These are phyloP conservation scores for Hemichromis elongatus DNA, from an alignment of 2,113 vertebrate genomes.

Conservation along the genomic window DNA sequence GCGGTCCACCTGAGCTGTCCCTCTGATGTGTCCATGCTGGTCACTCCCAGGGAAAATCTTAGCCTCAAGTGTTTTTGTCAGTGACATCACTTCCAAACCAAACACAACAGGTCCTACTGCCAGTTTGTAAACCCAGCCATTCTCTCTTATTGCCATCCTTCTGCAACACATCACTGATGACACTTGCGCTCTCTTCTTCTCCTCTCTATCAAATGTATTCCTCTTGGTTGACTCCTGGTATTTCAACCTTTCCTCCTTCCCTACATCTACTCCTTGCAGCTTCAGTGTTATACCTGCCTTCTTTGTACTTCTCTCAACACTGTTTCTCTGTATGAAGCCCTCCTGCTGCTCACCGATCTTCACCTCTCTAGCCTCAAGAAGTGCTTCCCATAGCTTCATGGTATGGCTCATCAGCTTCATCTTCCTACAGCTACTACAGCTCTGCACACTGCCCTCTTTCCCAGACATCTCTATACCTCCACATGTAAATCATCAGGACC, in stretches of 20 bases:
- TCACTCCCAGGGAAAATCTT: not conserved
- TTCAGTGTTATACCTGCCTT: not conserved
- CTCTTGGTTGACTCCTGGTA: not conserved
- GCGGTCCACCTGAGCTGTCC: not conserved
- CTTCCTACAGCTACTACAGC: not conserved
- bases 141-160: not conserved
- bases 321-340: not conserved
- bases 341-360: fast-evolving
- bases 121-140: not conserved
- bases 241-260: not conserved
- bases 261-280: not conserved
- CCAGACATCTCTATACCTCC: not conserved
- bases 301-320: not conserved
- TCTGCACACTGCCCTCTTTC: not conserved
- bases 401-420: not conserved
- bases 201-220: not conserved
- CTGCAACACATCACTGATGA: not conserved
- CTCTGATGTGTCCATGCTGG: not conserved
- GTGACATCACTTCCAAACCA: not conserved
- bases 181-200: not conserved
- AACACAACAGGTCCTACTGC: not conserved
- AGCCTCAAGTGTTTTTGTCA: not conserved
- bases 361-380: not conserved
- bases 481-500: not conserved
- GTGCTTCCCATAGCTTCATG: not conserved